Evolutionary conservation across 2,888 invertebrate species (phyloP), one percentile per base, ranked within the genome.

Genomic region (Cyaniris semiargus): DNA sequence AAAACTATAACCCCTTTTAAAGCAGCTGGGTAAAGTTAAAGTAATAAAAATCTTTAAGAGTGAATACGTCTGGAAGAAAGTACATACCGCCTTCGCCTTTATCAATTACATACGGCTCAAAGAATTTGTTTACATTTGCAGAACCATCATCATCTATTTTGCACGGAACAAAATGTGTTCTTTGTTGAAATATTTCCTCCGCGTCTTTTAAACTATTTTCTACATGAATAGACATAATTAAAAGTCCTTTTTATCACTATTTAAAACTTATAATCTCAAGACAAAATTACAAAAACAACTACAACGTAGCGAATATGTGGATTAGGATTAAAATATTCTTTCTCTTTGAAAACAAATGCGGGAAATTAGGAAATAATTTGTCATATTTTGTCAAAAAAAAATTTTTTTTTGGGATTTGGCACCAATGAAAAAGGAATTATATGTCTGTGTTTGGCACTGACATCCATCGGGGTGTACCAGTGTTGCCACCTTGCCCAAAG

Each of bases 111-210:
- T 95, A 96, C 0, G 95, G 95, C 79, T 95, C 95, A 83, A 97
- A 97, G 88, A 95, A 97, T 80, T 95, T 91, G 0, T 95, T 91
- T 0, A 97, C 96, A 79, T 96, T 95, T 0, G 97, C 96, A 18
- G 94, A 89, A 6, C 96, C 96, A 82, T 97, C 95, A 0, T 95
- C 95, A 78, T 96, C 93, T 34, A 97, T 95, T 89, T 95, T 96
- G 80, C 96, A 97, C 0, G 97, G 97, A 79, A 97, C 89, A 79
- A 95, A 96, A 87, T 97, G 97, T 0, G 96, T 85, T 76, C 91
- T 85, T 80, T 92, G 91, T 27, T 89, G 83, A 76, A 92, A 93
- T 66, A 88, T 58, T 15, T 88, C 84, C 70, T 83, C 87, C 10
- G 90, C 86, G 79, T 94, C 92, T 83, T 95, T 95, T 70, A 94